Evolutionary conservation across 2,888 invertebrate species (phyloP), one percentile per base, ranked within the genome.

Genomic region (Gymnoscelis rufifasciata): DNA sequence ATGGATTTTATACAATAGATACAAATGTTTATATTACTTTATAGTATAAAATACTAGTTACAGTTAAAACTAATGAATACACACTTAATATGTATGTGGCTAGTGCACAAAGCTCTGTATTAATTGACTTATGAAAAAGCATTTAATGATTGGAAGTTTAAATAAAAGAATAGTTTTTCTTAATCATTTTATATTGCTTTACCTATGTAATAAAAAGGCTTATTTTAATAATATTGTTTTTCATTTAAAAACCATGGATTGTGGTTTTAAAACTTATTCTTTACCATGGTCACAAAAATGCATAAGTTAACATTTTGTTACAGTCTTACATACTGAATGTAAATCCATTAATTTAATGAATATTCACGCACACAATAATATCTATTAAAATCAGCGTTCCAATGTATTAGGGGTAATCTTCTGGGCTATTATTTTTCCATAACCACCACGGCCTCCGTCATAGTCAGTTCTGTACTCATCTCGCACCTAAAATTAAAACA

Each of bases 381-480:
- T 36, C 52, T 19, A 35, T 6, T 11, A 19, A 15, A 40, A 59
- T 83, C 74, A 86, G 58, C 82, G 90, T 64, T 90, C 90, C 68
- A 83, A 64, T 7, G 90, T 90, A 54, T 90, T 90, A 1, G 91
- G 90, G 2, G 83, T 90, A 43, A 94, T 91, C 86, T 96, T 96
- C 73, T 95, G 95, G 54, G 95, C 94, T 57, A 97, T 92, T 52
- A 97, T 93, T 87, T 97, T 98, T 23, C 98, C 98, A 83, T 98
- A 99, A 11, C 99, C 99, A 38, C 99, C 99, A 76, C 99, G 89
- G 0, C 99, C 99, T 26, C 95, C 93, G 78, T 99, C 99, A 83
- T 93, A 99, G 74, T 99, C 99, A 54, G 96, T 97, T 72, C 99
- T 91, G 74, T 99, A 99, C 88, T 99, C 99, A 74, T 99, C 99